Evolutionary conservation across 2,888 invertebrate genomes (phyloP).

Genomic region (Lycaena phlaeas): DNA sequence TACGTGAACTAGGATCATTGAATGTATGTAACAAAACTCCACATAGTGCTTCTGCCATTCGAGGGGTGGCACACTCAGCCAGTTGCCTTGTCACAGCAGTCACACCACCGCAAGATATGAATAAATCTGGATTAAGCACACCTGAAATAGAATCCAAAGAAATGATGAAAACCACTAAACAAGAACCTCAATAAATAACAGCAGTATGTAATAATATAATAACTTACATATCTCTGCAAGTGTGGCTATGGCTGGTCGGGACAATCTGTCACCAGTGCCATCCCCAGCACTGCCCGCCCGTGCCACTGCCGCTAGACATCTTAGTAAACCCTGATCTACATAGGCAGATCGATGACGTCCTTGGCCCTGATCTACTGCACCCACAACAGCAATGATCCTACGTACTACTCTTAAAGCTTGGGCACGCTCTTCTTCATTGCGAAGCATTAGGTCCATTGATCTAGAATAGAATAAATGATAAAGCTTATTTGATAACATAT

Average conservation of each 20-base stretch:
- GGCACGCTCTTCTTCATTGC: slow-evolving; percentile 93
- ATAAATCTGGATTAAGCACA: slow-evolving; percentile 84
- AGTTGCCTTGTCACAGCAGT: slow-evolving; percentile 86
- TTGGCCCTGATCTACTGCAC: slow-evolving; percentile 76
- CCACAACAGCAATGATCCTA: slow-evolving; percentile 53
- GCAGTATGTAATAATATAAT: background rate
- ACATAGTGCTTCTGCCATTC: slow-evolving; percentile 92
- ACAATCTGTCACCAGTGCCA: slow-evolving; percentile 81
- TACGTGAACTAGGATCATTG: slow-evolving; percentile 86
- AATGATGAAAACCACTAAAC: background rate
- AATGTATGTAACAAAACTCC: slow-evolving; percentile 89
- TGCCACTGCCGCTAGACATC: slow-evolving; percentile 87
- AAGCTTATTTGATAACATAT: no score
- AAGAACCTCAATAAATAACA: no score
- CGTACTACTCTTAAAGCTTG: slow-evolving; percentile 92
- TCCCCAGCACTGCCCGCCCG: slow-evolving; percentile 83
- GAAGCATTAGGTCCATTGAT: slow-evolving; percentile 90
- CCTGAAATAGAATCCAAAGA: slow-evolving; percentile 50
- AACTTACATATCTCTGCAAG: slow-evolving; percentile 87
- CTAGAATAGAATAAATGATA: no score
- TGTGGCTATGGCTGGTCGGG: slow-evolving; percentile 88
- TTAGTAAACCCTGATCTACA: slow-evolving; percentile 84
- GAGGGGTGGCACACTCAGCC: slow-evolving; percentile 88
- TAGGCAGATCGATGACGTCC: slow-evolving; percentile 76
- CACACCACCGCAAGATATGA: slow-evolving; percentile 88